phyloP scores from a whole-genome alignment of 2,888 invertebrate genomes.

The Scrobipalpa costella region DNA sequence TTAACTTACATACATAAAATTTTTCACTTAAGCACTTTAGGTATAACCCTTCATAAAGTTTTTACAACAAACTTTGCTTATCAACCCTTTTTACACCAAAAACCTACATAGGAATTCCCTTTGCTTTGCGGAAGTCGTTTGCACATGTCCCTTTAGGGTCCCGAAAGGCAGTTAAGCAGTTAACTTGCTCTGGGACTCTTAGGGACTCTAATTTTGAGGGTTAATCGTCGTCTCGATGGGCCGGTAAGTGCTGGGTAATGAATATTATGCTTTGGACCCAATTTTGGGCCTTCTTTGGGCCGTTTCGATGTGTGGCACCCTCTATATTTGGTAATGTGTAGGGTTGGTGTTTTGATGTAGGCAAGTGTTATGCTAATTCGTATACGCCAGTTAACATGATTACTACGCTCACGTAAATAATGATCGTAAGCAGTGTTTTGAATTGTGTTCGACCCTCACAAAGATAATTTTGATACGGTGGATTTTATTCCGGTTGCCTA shows the following conservation, averaged over 20 bases:
- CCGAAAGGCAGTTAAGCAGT: constrained; percentile 64
- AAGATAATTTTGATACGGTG: no score
- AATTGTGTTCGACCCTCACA: no score
- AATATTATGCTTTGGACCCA: constrained; percentile 49
- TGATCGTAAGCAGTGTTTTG: no score
- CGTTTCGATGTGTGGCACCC: not conserved
- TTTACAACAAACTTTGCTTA: constrained; percentile 5
- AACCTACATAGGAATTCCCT: constrained; percentile 32
- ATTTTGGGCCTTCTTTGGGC: constrained; percentile 6
- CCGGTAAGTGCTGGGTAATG: constrained; percentile 68
- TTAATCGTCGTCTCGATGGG: constrained; percentile 64
- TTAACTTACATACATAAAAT: no score
- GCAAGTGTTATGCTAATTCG: no score
- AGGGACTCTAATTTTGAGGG: constrained; percentile 65
- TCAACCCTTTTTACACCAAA: constrained; percentile 31
- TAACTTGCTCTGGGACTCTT: constrained; percentile 59
- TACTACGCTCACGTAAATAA: no score
- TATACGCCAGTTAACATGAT: no score
- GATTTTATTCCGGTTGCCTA: no score
- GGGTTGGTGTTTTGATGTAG: no score
- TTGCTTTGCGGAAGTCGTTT: not conserved
- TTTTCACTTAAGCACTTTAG: no score
- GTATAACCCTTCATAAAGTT: not conserved
- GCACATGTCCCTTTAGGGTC: constrained; percentile 45
- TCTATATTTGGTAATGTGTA: not conserved